phyloP scores from a whole-genome alignment of 2,797 vertebrate species.

The Novumbra hubbsi region DNA sequence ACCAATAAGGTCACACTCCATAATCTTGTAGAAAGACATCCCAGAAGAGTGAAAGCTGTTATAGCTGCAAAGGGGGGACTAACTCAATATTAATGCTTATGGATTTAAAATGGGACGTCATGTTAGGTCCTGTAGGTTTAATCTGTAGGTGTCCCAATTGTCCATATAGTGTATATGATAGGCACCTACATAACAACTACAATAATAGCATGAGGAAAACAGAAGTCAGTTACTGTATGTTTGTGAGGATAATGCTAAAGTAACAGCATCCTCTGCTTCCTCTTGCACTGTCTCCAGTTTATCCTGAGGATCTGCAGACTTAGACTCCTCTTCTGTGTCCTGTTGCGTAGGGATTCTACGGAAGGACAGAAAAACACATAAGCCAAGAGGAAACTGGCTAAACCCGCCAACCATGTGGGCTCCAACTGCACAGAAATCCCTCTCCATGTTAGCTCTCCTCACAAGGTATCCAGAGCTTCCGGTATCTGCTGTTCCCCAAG shows the following conservation, averaged over 20 bases:
- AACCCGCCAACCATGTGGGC: constrained; percentile 3
- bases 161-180: too few species aligned
- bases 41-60: too few species aligned
- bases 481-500: constrained; percentile 60
- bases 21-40: too few species aligned
- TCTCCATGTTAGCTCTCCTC: constrained; percentile 47
- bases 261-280: constrained; percentile 50
- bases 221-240: background rate
- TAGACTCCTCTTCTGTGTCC: constrained; percentile 32
- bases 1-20: too few species aligned
- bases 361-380: constrained; percentile 7
- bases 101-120: too few species aligned
- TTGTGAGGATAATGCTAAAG: background rate
- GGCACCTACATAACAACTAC: too few species aligned
- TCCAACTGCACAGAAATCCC: background rate
- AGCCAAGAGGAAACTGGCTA: background rate
- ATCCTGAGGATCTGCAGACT: constrained; percentile 30
- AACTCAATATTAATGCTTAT: too few species aligned
- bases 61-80: too few species aligned
- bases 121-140: too few species aligned
- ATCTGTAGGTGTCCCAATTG: too few species aligned
- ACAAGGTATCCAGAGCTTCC: constrained; percentile 66
- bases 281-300: constrained; percentile 55
- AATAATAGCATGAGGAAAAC: too few species aligned
- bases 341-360: constrained; percentile 40